These are phyloP conservation scores for Gobius niger DNA, from an alignment of 2,113 vertebrate genomes.

Conservation along the genomic window DNA sequence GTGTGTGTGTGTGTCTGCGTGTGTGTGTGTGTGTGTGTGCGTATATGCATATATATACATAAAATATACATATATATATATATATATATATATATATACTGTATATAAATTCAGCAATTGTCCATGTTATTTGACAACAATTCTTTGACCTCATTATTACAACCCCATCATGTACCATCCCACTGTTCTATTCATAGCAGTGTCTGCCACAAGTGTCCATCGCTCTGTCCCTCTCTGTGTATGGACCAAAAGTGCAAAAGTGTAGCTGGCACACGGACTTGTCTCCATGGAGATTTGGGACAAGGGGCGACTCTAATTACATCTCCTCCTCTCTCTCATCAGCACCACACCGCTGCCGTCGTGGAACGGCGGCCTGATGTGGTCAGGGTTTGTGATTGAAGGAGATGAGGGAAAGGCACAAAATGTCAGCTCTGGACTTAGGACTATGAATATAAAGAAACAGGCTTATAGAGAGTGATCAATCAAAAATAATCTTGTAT, in stretches of 20 bases:
- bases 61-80: too few species aligned
- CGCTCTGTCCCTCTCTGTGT: slow-evolving; percentile 45
- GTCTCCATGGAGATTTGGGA: slow-evolving; percentile 75
- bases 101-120: too few species aligned
- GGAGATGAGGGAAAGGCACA: background rate
- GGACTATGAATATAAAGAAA: slow-evolving; percentile 17
- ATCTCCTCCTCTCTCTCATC: slow-evolving; percentile 34
- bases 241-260: slow-evolving; percentile 55
- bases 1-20: too few species aligned
- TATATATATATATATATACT: too few species aligned
- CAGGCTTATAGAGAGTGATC: too few species aligned
- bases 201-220: slow-evolving; percentile 20
- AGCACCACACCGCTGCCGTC: slow-evolving; percentile 20
- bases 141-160: background rate
- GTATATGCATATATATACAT: too few species aligned
- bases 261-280: slow-evolving; percentile 58
- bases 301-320: slow-evolving; percentile 69
- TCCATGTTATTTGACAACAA: background rate
- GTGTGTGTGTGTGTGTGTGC: too few species aligned
- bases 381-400: slow-evolving; percentile 28
- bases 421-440: slow-evolving; percentile 15
- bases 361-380: slow-evolving; percentile 33
- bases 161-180: background rate
- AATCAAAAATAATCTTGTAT: too few species aligned
- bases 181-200: slow-evolving; percentile 41